Evolutionary conservation across 2,797 vertebrate genomes (phyloP).

Genomic region (Ctenopoma multispine): DNA sequence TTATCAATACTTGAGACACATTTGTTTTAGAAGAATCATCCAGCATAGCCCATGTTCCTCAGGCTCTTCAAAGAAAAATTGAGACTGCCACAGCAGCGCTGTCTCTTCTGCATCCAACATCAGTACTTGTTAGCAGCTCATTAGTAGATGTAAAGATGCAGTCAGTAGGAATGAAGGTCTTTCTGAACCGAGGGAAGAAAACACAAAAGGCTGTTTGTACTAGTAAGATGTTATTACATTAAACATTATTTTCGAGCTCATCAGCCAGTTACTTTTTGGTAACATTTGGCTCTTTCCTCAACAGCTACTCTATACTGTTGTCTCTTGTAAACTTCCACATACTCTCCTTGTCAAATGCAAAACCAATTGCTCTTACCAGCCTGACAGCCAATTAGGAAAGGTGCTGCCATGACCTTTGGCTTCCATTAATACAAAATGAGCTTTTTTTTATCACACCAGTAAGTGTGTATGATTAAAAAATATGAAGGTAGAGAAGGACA

Average conservation of each 20-base stretch:
- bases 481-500: background rate
- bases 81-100: slow-evolving; percentile 3
- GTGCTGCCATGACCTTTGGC: slow-evolving; percentile 36
- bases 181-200: slow-evolving; percentile 10
- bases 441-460: background rate
- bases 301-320: background rate
- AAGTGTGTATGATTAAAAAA: background rate
- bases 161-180: slow-evolving; percentile 1
- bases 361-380: slow-evolving; percentile 15
- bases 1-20: slow-evolving; percentile 2
- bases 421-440: slow-evolving; percentile 20
- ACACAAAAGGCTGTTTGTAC: slow-evolving; percentile 24
- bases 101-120: background rate
- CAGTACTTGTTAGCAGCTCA: slow-evolving; percentile 7
- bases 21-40: slow-evolving; percentile 7
- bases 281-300: background rate
- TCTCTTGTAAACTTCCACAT: slow-evolving; percentile 19
- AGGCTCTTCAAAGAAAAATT: background rate
- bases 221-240: slow-evolving; percentile 1
- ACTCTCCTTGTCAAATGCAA: slow-evolving; percentile 43
- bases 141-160: slow-evolving; percentile 13
- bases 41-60: background rate
- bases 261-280: slow-evolving; percentile 11
- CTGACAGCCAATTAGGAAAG: slow-evolving; percentile 27
- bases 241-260: slow-evolving; percentile 1